These are phyloP conservation scores for Priapulus caudatus DNA, from an alignment of 2,888 invertebrate genomes.

Conservation along the genomic window DNA sequence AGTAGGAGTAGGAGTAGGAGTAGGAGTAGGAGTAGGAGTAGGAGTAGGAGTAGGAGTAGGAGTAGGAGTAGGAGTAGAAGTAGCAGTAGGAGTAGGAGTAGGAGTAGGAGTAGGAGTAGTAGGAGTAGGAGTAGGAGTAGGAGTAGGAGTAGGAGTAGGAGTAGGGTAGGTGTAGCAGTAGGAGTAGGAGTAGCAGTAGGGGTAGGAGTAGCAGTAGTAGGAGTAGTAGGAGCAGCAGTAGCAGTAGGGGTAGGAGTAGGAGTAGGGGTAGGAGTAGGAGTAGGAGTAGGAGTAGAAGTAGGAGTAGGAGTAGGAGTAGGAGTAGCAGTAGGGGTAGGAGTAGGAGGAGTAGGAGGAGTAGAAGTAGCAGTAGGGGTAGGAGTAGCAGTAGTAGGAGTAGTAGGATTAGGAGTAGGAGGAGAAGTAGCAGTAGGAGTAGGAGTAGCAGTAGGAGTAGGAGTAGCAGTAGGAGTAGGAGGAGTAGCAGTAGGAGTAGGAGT, in stretches of 20 bases:
- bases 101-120: background rate
- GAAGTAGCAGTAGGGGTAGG: background rate
- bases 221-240: background rate
- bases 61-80: background rate
- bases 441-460: background rate
- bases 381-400: slow-evolving; percentile 1
- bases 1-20: background rate
- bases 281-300: background rate
- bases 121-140: background rate
- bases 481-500: background rate
- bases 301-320: background rate
- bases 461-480: background rate
- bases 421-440: background rate
- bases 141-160: background rate
- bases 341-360: background rate
- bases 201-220: slow-evolving; percentile 1
- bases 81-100: background rate
- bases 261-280: background rate
- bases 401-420: background rate
- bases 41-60: background rate
- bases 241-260: background rate
- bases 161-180: slow-evolving; percentile 1
- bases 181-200: background rate
- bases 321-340: background rate
- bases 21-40: background rate